These are phyloP conservation scores for Henicopernis longicauda DNA, from an alignment of 2,113 vertebrate species.

Conservation along the genomic window DNA sequence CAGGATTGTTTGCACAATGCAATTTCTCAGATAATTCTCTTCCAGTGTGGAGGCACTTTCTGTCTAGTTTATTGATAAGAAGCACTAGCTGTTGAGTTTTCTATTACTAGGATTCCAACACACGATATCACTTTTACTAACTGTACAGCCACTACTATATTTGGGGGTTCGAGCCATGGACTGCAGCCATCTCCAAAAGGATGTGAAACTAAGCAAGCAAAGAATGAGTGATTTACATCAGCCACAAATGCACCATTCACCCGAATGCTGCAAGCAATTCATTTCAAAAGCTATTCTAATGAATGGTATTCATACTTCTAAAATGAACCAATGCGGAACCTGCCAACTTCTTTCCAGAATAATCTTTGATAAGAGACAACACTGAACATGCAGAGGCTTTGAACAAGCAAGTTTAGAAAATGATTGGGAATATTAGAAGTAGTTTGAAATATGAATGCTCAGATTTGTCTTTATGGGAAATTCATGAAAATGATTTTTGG, in stretches of 20 bases:
- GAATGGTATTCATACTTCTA: neutral
- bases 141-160: neutral
- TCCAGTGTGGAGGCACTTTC: neutral
- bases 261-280: neutral
- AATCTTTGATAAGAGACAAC: neutral
- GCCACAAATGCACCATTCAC: slow-evolving; percentile 12
- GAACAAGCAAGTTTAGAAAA: neutral
- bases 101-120: neutral
- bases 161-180: neutral
- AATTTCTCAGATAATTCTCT: neutral
- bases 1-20: neutral
- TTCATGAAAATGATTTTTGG: neutral
- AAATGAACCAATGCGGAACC: neutral
- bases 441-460: neutral
- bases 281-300: slow-evolving; percentile 39
- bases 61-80: neutral
- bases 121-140: neutral
- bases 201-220: neutral
- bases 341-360: neutral
- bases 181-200: neutral
- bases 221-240: slow-evolving; percentile 25
- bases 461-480: neutral
- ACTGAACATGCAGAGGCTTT: neutral
- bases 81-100: neutral
- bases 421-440: neutral